Conservation (phyloP, 2,888 invertebrate species). For the Pasiphila rectangulata region DNA sequence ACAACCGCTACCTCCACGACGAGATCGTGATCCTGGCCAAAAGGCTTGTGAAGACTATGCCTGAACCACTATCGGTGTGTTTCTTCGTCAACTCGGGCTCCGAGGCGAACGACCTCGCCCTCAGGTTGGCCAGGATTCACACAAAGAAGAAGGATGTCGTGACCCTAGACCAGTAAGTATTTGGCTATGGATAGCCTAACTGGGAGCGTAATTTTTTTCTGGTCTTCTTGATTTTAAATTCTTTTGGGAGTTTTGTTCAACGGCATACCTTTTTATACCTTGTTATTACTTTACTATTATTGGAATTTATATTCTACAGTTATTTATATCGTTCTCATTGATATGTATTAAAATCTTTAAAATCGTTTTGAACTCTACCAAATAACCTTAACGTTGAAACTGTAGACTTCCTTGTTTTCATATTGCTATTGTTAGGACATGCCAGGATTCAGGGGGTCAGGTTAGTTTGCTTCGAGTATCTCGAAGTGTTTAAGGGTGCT, state of each 20-base stretch:
- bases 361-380: too few relatives aligned
- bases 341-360: too few relatives aligned
- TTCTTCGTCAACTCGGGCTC: slow-evolving; percentile 99
- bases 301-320: too few relatives aligned
- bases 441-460: background rate
- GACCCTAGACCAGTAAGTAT: slow-evolving; percentile 96
- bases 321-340: too few relatives aligned
- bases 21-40: slow-evolving; percentile 95
- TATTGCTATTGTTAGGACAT: too few relatives aligned
- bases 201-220: background rate
- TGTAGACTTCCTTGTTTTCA: too few relatives aligned
- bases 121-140: slow-evolving; percentile 93
- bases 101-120: slow-evolving; percentile 98
- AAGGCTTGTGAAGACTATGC: slow-evolving; percentile 90
- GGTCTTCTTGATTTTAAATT: background rate
- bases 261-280: background rate
- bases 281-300: too few relatives aligned
- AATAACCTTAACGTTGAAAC: too few relatives aligned
- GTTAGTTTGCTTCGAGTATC: slow-evolving; percentile 51
- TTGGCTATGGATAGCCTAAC: slow-evolving; percentile 13
- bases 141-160: slow-evolving; percentile 95
- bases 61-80: slow-evolving; percentile 92
- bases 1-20: slow-evolving; percentile 97
- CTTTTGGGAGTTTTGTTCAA: background rate
- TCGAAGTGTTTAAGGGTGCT: slow-evolving; percentile 74